Evolutionary conservation across 2,888 invertebrate genomes (phyloP), one percentile per base, ranked within the genome.

Genomic region (Ennomos fuscantarius): DNA sequence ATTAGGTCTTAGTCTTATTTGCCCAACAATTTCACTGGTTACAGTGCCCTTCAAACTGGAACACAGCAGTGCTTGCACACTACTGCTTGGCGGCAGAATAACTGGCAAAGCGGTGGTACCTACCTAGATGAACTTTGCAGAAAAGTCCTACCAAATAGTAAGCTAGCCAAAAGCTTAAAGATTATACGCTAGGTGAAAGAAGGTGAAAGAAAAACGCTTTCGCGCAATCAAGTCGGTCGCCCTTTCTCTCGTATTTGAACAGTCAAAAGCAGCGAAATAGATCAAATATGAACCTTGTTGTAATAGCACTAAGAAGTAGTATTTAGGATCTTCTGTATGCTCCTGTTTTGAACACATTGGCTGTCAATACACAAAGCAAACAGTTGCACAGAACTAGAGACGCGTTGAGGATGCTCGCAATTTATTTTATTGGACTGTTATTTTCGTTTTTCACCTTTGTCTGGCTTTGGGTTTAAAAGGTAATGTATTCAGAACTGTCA

Each of bases 341-440:
- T 60, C 51, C 50, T 43, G 57, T 55, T 61, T 48, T 75, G 78
- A 77, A 81, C 84, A 85, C 81, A 86, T 85, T 83, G 86, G 83
- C 83, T 86, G 87, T 87, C 87, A 88, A 89, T 84, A 89, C 74
- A 80, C 75, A 79, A 73, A 72, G 78, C 73, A 87, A 87, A 88
- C 79, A 85, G 66, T 72, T 68, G 73, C 74, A 76, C 75, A 72
- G 76, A 83, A 82, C 50, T 50, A 53, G 81, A 83, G 8, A n/a
- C 31, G n/a, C 9, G 24, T 13, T 48, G 24, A 81, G 73, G 74
- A 79, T 76, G 74, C 72, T 74, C 56, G 62, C 72, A 74, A 74
- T 79, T 79, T 79, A 76, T 72, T 74, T 81, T 76, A 72, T 69
- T 69, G 67, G 72, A 73, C 71, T 72, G 78, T 74, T 69, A 68